phyloP scores from a whole-genome alignment of 2,888 invertebrate genomes.

The Eledona agricola region DNA sequence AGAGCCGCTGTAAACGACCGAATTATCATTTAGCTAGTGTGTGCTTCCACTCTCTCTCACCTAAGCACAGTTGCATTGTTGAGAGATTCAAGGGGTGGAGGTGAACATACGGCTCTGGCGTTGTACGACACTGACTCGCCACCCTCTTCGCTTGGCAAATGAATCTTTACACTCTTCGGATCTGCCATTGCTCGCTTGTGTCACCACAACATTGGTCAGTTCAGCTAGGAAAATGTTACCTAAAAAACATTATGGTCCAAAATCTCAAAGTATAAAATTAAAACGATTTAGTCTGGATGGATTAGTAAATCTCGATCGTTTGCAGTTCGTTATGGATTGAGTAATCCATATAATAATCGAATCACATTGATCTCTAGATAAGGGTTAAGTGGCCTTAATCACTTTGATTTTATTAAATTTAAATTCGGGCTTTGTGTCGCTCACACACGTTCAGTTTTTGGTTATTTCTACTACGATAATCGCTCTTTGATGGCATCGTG shows the following conservation, averaged over 20 bases:
- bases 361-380: too few relatives aligned
- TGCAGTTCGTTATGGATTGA: too few relatives aligned
- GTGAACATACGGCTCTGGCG: constrained; percentile 54
- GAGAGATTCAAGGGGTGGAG: constrained; percentile 67
- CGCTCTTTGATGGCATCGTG: too few relatives aligned
- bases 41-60: constrained; percentile 59
- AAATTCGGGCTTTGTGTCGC: too few relatives aligned
- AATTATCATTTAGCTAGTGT: constrained; percentile 16
- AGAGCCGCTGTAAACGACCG: constrained; percentile 74
- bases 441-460: too few relatives aligned
- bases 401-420: too few relatives aligned
- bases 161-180: constrained; percentile 65
- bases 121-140: constrained; percentile 50
- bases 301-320: not conserved
- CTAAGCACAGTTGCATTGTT: constrained; percentile 71
- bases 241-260: not conserved
- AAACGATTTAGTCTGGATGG: not conserved
- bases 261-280: not conserved
- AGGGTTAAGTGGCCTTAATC: too few relatives aligned
- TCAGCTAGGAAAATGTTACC: not conserved
- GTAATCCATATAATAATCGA: too few relatives aligned
- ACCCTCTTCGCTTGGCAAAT: constrained; percentile 58
- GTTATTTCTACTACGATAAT: too few relatives aligned
- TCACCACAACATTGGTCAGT: constrained; percentile 36
- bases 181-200: constrained; percentile 45